Conservation (phyloP, 2,797 vertebrate species). For the Gambusia yucatana region DNA sequence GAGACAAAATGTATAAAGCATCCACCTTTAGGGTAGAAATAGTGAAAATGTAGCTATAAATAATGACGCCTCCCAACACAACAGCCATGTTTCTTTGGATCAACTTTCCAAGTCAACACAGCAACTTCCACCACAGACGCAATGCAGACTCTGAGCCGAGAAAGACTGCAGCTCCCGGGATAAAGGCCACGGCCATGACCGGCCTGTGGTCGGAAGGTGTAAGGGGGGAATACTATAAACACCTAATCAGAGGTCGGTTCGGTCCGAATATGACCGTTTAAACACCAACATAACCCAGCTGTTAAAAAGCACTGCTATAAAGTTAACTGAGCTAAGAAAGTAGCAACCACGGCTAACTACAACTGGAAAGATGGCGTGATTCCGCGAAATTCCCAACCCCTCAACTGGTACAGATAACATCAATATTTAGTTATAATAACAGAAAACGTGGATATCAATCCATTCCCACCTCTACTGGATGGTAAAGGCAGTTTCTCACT, state of each 20-base stretch:
- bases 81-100: constrained; percentile 1
- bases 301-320: constrained; percentile 26
- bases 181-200: constrained; percentile 34
- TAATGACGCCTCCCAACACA: background rate
- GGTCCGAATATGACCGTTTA: rapidly evolving
- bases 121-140: constrained; percentile 51
- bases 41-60: background rate
- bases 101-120: constrained; percentile 13
- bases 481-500: constrained; percentile 49
- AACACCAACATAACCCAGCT: background rate
- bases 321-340: constrained; percentile 37
- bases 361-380: constrained; percentile 74
- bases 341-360: constrained; percentile 62
- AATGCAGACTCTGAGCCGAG: constrained; percentile 62
- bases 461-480: background rate
- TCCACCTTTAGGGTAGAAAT: background rate
- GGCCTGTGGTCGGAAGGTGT: constrained; percentile 14
- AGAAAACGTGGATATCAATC: background rate
- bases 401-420: constrained; percentile 35
- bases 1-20: background rate
- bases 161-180: constrained; percentile 48
- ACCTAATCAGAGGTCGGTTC: background rate
- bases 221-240: background rate
- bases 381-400: constrained; percentile 61
- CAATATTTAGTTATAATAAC: constrained; percentile 40